Base-by-base conservation (phyloP, 2,113 vertebrate species). In the Delphinus delphis region DNA sequence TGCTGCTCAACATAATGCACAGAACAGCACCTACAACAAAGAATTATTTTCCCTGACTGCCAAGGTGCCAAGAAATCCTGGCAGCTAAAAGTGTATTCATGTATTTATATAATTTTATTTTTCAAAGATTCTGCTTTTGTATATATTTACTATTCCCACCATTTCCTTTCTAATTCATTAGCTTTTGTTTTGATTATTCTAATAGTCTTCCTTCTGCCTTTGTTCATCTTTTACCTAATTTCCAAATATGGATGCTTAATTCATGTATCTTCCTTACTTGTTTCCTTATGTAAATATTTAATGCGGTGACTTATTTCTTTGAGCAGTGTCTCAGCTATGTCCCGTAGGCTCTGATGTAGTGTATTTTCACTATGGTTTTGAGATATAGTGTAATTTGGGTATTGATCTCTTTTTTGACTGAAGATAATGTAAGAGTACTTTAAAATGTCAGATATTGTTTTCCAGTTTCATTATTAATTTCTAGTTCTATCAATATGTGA, bases 191-290 rank as follows among this genome's bases (percentile, higher is more conserved):
- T 50, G 50, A 77, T 86, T 14, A 58, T 76, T 55, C 6, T 26
- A 86, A 2, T 85, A 47, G 15, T 81, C 70, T 89, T 73, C 15
- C 12, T 82, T 90, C n/a, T 79, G 25, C 25, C 88, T 74, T 84
- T 25, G 50, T 53, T 88, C 67, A 55, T 65, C 25, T 90, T 94
- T 84, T 80, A 84, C 62, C 73, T 73, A 53, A 90, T 90, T 93
- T 77, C n/a, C 41, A 10, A 62, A 79, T 55, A 83, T 83, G n/a
- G 8, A 55, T 44, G 4, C 31, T 28, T 82, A 76, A 70, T n/a
- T 60, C 20, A 77, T 73, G 79, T 86, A 65, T 53, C 70, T 92
- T 81, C 38, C 36, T 71, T 84, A 13, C 58, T 79, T 67, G 7
- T 82, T 84, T 89, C 17, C 18, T 71, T 79, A 86, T 15, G 7